These are phyloP conservation scores for Caenorhabditis japonica DNA, from an alignment of 2,888 invertebrate genomes.

Conservation along the genomic window DNA sequence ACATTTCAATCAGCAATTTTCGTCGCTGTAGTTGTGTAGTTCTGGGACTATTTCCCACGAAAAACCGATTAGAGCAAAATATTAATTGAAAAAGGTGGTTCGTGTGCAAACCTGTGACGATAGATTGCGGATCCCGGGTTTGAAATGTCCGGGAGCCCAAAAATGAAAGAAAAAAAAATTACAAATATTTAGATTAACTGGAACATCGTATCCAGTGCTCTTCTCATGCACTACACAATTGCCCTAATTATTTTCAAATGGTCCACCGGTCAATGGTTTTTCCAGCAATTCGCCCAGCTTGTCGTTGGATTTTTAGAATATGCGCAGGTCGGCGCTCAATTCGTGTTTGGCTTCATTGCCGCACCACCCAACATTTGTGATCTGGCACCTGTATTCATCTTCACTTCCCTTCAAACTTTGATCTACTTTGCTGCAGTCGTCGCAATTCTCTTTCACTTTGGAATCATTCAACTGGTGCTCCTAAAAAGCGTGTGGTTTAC, in stretches of 20 bases:
- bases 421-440: constrained; percentile 74
- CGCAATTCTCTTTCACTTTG: constrained; percentile 73
- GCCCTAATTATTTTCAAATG: constrained; percentile 85
- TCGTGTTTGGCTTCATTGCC: constrained; percentile 84
- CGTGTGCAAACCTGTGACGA: too few relatives aligned
- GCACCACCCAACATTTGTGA: constrained; percentile 74
- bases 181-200: constrained; percentile 79
- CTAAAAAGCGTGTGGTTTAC: constrained; percentile 65
- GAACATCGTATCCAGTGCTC: constrained; percentile 86
- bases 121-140: too few relatives aligned
- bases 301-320: constrained; percentile 85
- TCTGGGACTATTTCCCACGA: too few relatives aligned
- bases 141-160: too few relatives aligned
- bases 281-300: constrained; percentile 51
- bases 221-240: constrained; percentile 87
- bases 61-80: too few relatives aligned
- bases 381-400: constrained; percentile 84
- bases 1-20: too few relatives aligned
- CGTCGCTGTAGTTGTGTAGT: too few relatives aligned
- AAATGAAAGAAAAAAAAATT: background rate
- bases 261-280: constrained; percentile 58
- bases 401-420: constrained; percentile 80
- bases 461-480: constrained; percentile 69
- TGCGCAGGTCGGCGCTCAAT: constrained; percentile 83
- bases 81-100: too few relatives aligned